Base-by-base conservation (phyloP, 2,888 invertebrate genomes). In the Drosophila fungiperda region DNA sequence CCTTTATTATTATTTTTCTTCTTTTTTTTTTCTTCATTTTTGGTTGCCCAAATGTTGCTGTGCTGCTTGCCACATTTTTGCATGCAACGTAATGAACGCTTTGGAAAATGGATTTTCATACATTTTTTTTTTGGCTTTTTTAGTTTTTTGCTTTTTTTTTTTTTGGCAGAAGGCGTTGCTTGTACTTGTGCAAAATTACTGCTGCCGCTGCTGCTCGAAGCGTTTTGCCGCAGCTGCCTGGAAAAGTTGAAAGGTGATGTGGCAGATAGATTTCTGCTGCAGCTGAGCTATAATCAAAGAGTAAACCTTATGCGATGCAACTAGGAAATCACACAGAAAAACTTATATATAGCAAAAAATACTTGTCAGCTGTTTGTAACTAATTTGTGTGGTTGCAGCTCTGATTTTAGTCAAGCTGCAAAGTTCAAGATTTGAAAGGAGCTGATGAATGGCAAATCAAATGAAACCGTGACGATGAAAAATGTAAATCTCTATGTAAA, bases 161-260 rank as follows among this genome's bases (percentile, higher is more conserved):
- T 69, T 63, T 62, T 45, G 38, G 29, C 65, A 80, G 88, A 88
- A 90, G 85, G 85, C 85, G 84, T 89, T 89, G 72, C 90, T 87
- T 67, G 68, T 71, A 77, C 83, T 86, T 83, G 65, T 45, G 15
- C 42, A 86, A 67, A 86, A 70, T 32, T 57, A 38, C 53, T 53
- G 35, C 54, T 54, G 36, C 53, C 57, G 62, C 63, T 65, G 74
- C 70, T 1, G 35, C 85, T 85, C 48, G 65, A 69, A 87, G 88
- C 87, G 77, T 49, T 76, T 76, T 53, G 29, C 17, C 2, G 55
- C 36, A 52, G 62, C 73, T 67, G 81, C 81, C 55, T 62, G 58
- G 26, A 78, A 78, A 68, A 78, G 81, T 78, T 78, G 78, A 78
- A 78, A 78, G 77, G 77, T 78, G 77, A 78, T 78, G 77, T 80